Evolutionary conservation across 2,888 invertebrate genomes (phyloP).

Genomic region (Amphipyra tragopoginis): DNA sequence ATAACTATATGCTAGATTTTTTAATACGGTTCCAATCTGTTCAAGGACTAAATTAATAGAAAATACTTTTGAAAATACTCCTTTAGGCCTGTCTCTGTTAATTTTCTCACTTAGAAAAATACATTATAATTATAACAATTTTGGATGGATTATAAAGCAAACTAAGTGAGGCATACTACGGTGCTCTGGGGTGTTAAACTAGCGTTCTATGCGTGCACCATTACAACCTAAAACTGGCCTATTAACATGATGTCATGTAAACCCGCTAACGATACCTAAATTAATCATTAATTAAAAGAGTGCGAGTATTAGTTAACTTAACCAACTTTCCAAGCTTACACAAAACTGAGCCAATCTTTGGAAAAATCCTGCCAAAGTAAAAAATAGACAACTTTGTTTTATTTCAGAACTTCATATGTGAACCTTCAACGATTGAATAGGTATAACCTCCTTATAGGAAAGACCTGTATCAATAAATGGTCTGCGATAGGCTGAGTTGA

Average conservation of each 20-base stretch:
- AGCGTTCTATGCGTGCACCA: constrained; percentile 45
- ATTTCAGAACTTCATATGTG: neutral
- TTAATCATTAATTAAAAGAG: constrained; percentile 5
- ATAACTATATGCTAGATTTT: constrained; percentile 49
- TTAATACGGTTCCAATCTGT: constrained; percentile 54
- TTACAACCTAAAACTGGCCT: constrained; percentile 26
- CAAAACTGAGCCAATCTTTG: constrained; percentile 19
- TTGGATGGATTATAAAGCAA: constrained; percentile 19
- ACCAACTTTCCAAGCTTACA: constrained; percentile 9
- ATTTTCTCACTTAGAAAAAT: constrained; percentile 21
- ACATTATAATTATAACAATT: constrained; percentile 19
- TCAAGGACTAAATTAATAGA: constrained; percentile 51
- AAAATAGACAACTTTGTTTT: constrained; percentile 13
- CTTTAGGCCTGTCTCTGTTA: constrained; percentile 1
- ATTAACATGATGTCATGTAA: constrained; percentile 1
- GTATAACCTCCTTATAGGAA: too few relatives aligned
- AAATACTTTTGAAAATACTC: constrained; percentile 6
- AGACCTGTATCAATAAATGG: too few relatives aligned
- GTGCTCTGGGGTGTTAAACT: constrained; percentile 36
- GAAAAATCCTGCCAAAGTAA: neutral
- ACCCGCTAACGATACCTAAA: constrained; percentile 24
- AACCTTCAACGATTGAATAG: neutral
- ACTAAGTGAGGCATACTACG: constrained; percentile 13
- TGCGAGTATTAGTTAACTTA: constrained; percentile 13
- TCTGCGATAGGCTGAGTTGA: too few relatives aligned